phyloP scores from a whole-genome alignment of 2,113 vertebrate genomes.

The Calidris pygmaea region DNA sequence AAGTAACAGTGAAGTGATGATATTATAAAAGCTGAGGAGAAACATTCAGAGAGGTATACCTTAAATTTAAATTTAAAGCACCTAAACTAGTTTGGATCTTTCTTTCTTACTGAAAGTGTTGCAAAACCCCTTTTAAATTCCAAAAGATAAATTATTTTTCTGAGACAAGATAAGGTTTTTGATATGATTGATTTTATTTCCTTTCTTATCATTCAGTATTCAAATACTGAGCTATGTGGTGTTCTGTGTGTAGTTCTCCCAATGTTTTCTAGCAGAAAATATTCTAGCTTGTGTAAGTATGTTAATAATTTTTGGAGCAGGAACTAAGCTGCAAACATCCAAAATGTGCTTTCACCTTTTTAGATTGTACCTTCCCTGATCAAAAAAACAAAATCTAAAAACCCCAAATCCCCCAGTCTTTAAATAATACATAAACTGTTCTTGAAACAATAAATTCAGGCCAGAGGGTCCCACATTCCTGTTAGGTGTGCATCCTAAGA shows the following conservation, averaged over 20 bases:
- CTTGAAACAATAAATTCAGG: background rate
- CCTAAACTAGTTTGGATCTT: background rate
- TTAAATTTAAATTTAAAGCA: background rate
- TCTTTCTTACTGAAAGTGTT: background rate
- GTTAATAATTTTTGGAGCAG: background rate
- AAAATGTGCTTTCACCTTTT: background rate
- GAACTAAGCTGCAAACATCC: background rate
- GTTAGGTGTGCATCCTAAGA: background rate
- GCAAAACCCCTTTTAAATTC: background rate
- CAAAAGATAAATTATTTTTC: background rate
- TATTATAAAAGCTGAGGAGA: background rate
- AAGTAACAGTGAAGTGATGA: background rate
- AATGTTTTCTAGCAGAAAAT: background rate
- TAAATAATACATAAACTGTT: background rate
- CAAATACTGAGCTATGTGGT: background rate
- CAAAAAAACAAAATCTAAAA: too few relatives aligned
- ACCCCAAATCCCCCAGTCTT: fast-evolving
- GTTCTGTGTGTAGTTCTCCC: background rate
- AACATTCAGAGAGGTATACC: background rate
- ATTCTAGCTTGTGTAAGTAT: background rate
- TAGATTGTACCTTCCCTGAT: background rate
- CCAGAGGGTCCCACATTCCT: background rate
- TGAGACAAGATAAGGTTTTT: background rate
- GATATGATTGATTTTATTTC: background rate
- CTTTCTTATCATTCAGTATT: background rate